Conservation (phyloP, 2,888 invertebrate species). For the Cerceris ruficornis region DNA sequence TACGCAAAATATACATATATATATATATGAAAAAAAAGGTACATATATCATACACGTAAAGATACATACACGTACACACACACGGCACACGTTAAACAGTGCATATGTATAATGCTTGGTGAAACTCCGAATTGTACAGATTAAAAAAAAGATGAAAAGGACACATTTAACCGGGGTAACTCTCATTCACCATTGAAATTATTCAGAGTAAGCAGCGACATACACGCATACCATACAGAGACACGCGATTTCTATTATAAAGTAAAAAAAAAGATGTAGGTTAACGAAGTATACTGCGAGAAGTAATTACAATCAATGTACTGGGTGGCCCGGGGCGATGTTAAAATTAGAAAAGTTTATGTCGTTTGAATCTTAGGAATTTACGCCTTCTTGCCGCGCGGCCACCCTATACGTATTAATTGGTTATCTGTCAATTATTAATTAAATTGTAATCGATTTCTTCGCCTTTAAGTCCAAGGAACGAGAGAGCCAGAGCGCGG, state of each 20-base stretch:
- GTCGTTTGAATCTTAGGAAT: conserved; percentile 75
- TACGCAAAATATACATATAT: too few species aligned
- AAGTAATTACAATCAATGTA: conserved; percentile 79
- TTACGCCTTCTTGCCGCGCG: conserved; percentile 77
- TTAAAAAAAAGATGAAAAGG: background rate
- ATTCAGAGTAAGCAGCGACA: conserved; percentile 17
- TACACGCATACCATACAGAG: conserved; percentile 22
- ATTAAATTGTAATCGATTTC: conserved; percentile 75
- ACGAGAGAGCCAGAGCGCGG: conserved; percentile 28
- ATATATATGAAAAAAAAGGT: too few species aligned
- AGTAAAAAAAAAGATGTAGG: conserved; percentile 44
- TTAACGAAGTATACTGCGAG: conserved; percentile 72
- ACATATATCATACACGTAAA: too few species aligned
- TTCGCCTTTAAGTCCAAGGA: conserved; percentile 66
- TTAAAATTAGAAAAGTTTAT: conserved; percentile 79
- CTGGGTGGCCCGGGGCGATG: conserved; percentile 76
- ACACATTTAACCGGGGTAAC: conserved; percentile 1
- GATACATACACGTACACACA: background rate
- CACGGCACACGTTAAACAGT: conserved; percentile 36
- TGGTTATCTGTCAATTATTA: conserved; percentile 80
- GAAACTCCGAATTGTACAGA: conserved; percentile 61
- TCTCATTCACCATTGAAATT: conserved; percentile 20
- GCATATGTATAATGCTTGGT: conserved; percentile 62
- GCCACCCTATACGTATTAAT: conserved; percentile 77
- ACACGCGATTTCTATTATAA: conserved; percentile 65